Evolutionary conservation across 1,140 invertebrate species (phyloP).

Genomic region (Anastrepha obliqua): DNA sequence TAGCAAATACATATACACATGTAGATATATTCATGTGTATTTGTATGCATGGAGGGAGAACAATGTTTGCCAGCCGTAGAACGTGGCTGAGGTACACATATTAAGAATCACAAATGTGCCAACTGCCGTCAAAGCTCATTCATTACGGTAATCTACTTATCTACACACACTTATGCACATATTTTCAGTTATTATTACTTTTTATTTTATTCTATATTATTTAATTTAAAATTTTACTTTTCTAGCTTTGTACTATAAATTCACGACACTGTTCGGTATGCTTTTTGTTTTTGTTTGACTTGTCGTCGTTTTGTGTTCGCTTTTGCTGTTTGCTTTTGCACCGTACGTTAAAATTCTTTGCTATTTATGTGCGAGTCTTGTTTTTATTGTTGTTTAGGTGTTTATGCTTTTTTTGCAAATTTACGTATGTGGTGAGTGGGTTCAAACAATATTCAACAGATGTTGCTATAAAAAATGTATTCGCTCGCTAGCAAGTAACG

Average conservation of each 20-base stretch:
- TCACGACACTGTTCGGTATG: background rate
- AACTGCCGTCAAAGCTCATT: background rate
- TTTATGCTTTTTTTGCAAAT: background rate
- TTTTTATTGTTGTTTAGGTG: background rate
- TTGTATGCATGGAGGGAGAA: background rate
- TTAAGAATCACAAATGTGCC: background rate
- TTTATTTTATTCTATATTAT: background rate
- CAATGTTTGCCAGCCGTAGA: constrained; percentile 5
- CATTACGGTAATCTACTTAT: background rate
- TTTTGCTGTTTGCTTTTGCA: background rate
- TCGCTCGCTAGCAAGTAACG: background rate
- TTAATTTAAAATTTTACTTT: no score
- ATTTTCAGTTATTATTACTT: background rate
- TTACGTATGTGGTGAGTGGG: constrained; percentile 4
- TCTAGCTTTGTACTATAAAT: no score
- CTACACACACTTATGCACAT: background rate
- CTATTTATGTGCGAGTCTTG: background rate
- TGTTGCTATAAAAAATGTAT: background rate
- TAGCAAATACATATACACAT: background rate
- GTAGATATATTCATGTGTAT: background rate
- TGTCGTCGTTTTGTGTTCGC: background rate
- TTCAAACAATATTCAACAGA: constrained; percentile 27
- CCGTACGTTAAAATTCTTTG: background rate
- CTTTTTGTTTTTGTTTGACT: background rate
- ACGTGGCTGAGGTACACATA: background rate